Percentiles rank a stretch among this genome's conserved stretches.
Evolutionary conservation across 2,888 invertebrate species (phyloP).

Genomic region (Scrobipalpa atriplicella): DNA sequence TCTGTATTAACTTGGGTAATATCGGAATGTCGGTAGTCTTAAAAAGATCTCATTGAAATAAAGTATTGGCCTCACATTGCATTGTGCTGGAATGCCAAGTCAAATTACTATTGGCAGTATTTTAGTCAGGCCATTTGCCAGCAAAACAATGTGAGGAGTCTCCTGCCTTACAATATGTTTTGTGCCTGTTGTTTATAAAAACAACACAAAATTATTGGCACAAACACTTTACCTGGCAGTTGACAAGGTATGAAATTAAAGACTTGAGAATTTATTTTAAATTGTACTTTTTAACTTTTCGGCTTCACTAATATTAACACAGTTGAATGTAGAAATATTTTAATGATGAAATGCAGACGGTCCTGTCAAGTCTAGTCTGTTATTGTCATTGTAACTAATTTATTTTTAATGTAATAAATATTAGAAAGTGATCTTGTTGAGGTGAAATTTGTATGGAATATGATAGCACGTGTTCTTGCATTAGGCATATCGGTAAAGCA

Average conservation of each 20-base stretch:
- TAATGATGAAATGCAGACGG: conserved; percentile 62
- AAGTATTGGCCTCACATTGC: conserved; percentile 30
- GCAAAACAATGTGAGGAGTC: conserved; percentile 19
- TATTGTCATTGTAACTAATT: conserved; percentile 65
- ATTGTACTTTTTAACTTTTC: conserved; percentile 25
- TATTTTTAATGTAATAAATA: conserved; percentile 51
- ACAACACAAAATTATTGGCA: not conserved
- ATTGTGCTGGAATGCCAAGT: not conserved
- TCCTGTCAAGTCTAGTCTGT: conserved; percentile 71
- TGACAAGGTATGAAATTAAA: conserved; percentile 28
- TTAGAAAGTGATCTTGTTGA: conserved; percentile 37
- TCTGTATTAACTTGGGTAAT: conserved; percentile 43
- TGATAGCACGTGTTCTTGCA: conserved; percentile 52
- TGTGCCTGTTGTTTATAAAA: not conserved
- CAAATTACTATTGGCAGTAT: not conserved
- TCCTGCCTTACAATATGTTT: not conserved
- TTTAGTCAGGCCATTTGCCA: conserved; percentile 4
- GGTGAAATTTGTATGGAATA: conserved; percentile 52
- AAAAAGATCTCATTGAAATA: conserved; percentile 34
- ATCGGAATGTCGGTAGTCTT: conserved; percentile 31
- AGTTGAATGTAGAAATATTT: conserved; percentile 35
- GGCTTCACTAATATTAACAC: conserved; percentile 26
- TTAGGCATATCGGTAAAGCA: conserved; percentile 67
- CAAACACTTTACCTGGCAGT: conserved; percentile 9
- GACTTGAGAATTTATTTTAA: conserved; percentile 29